Conservation (phyloP, 92 coral and sea anemone genomes). For the Heteractis magnifica region DNA sequence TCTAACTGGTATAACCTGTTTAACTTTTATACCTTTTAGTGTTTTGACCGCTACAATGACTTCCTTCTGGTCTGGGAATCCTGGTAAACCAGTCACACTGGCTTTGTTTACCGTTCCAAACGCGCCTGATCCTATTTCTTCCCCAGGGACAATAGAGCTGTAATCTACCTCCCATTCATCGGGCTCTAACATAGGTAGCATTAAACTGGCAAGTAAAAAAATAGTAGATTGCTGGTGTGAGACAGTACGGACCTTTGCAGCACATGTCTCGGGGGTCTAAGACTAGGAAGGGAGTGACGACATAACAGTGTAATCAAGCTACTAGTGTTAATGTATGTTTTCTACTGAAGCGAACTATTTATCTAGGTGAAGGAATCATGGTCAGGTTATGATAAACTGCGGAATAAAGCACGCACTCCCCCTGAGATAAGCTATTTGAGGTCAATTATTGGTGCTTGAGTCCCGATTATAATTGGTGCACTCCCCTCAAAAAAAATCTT, state of each 20-base stretch:
- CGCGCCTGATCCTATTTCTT: conserved; percentile 82
- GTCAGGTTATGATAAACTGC: no score
- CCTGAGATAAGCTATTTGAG: no score
- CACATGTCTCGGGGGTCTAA: background rate
- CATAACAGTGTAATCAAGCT: background rate
- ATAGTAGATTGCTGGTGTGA: background rate
- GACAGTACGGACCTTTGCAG: background rate
- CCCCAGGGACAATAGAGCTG: conserved; percentile 55
- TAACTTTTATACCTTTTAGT: conserved; percentile 49
- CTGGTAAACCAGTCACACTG: conserved; percentile 58
- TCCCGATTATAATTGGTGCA: no score
- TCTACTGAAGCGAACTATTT: no score
- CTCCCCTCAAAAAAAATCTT: no score
- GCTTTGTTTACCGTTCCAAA: conserved; percentile 84
- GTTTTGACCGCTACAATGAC: conserved; percentile 80
- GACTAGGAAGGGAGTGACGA: background rate
- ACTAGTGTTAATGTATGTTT: background rate
- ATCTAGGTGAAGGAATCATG: no score
- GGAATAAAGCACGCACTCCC: no score
- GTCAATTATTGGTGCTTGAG: no score
- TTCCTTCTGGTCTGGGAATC: conserved; percentile 64
- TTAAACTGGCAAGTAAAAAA: background rate
- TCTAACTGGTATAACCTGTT: background rate
- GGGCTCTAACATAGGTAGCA: conserved; percentile 47
- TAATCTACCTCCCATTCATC: conserved; percentile 81